phyloP scores from a whole-genome alignment of 1,140 invertebrate species.

The Schlechtendalia chinensis region DNA sequence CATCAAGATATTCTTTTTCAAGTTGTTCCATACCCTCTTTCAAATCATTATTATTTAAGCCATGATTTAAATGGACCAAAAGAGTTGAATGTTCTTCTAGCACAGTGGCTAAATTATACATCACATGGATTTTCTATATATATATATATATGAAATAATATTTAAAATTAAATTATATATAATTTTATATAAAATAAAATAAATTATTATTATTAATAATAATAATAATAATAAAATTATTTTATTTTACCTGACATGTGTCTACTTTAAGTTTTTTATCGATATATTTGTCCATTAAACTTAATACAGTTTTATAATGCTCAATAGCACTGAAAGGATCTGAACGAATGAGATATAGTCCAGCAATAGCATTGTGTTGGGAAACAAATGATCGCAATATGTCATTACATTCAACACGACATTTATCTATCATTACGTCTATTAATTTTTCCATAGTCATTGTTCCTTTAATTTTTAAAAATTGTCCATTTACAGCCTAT shows the following conservation, averaged over 20 bases:
- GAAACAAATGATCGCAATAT: conserved; percentile 65
- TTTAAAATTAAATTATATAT: no score
- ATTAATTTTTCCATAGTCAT: conserved; percentile 71
- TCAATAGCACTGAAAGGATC: conserved; percentile 62
- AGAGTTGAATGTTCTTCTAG: conserved; percentile 55
- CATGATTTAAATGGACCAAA: no score
- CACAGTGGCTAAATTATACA: conserved; percentile 67
- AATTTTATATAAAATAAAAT: conserved; percentile 25
- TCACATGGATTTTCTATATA: conserved; percentile 66
- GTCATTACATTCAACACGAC: conserved; percentile 66
- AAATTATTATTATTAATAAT: not conserved
- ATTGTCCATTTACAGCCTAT: conserved; percentile 61
- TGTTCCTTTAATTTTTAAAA: conserved; percentile 62
- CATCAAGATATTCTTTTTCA: conserved; percentile 66
- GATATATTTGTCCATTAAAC: conserved; percentile 61
- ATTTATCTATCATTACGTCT: conserved; percentile 66
- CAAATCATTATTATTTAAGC: conserved; percentile 60
- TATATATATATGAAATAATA: no score
- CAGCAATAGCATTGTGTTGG: conserved; percentile 69
- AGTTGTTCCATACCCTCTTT: conserved; percentile 59
- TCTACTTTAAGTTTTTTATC: conserved; percentile 60
- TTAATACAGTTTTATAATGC: conserved; percentile 64
- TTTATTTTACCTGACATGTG: conserved; percentile 58
- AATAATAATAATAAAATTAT: not conserved
- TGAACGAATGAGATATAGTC: conserved; percentile 63